A percentile compares a stretch with the other conserved stretches of the same genome.
Evolutionary conservation across 2,888 invertebrate species (phyloP).

Genomic region (Nymphalis polychloros): DNA sequence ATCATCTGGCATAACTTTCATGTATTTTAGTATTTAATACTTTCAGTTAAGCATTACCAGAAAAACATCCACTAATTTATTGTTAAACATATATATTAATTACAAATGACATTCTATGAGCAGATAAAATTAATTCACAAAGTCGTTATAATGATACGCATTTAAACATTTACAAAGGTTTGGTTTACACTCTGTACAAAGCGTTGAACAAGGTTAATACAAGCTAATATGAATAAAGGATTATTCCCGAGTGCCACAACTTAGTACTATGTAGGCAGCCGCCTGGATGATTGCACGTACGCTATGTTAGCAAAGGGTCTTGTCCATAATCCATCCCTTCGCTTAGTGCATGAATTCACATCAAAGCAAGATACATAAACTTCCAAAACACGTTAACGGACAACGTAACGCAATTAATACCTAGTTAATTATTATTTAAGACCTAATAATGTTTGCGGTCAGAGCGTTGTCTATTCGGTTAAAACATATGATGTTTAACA

Average conservation of each 20-base stretch:
- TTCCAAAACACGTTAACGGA: constrained; percentile 49
- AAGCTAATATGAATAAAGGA: constrained; percentile 40
- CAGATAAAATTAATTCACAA: not conserved
- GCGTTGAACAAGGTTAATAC: constrained; percentile 26
- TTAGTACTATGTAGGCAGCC: constrained; percentile 42
- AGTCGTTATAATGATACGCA: constrained; percentile 1
- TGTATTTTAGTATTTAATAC: too few relatives aligned
- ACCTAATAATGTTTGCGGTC: constrained; percentile 14
- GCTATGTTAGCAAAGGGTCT: constrained; percentile 64
- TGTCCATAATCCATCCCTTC: constrained; percentile 58
- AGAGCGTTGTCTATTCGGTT: not conserved
- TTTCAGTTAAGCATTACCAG: too few relatives aligned
- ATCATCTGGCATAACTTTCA: too few relatives aligned
- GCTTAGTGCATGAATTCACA: constrained; percentile 60
- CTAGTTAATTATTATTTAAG: constrained; percentile 39
- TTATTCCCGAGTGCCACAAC: constrained; percentile 37
- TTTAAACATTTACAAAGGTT: constrained; percentile 1
- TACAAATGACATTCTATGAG: too few relatives aligned
- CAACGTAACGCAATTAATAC: constrained; percentile 40
- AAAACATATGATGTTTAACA: not conserved
- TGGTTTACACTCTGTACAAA: constrained; percentile 17
- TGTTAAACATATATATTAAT: too few relatives aligned
- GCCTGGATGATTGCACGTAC: constrained; percentile 65
- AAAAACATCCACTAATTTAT: too few relatives aligned
- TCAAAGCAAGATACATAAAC: constrained; percentile 72